Base-by-base conservation (phyloP, 2,113 vertebrate species). In the Erpornis zantholeuca region DNA sequence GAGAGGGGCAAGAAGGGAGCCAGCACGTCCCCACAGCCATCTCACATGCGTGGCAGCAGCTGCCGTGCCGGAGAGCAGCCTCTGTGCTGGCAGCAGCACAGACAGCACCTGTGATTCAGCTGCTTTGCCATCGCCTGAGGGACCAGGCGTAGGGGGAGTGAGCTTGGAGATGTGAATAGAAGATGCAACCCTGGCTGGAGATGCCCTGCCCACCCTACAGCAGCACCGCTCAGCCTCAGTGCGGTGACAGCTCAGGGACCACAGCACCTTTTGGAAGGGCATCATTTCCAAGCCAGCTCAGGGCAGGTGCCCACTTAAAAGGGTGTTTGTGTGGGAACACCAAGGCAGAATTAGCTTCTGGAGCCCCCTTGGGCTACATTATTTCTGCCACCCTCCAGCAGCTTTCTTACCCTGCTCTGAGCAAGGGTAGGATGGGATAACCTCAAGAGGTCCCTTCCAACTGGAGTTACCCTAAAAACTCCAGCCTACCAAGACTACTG, bases 91-190 rank as follows among this genome's bases (percentile, higher is more conserved):
- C 86, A 85, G 52, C 15, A 68, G 50, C 77, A 36, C 73, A 94
- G 75, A 40, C 66, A 78, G 64, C 72, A 82, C 85, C 88, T 86
- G 91, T 95, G 96, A 97, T 94, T 97, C 97, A 97, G 96, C 96
- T 88, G 9, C 91, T 95, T 72, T 81, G 60, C 40, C 68, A 78
- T 15, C 0, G 0, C 82, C n/a, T 21, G 4, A 42, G 56, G 79
- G 82, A 80, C 15, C 68, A 59, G 0, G 12, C 23, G 40, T 1
- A 44, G 40, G 14, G 42, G 1, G 0, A 60, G n/a, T 0, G 0
- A 87, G 82, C 69, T 40, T 2, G 2, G 31, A 61, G 57, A 27
- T 0, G 0, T 0, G 6, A 23, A 44, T 2, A 11, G 9, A 19
- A 42, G 52, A 52, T 35, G 20, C 6, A 1, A 24, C 29, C 25